Conservation (phyloP, 37 sponge, comb jelly and placozoan species). For the Crambe crambe region DNA sequence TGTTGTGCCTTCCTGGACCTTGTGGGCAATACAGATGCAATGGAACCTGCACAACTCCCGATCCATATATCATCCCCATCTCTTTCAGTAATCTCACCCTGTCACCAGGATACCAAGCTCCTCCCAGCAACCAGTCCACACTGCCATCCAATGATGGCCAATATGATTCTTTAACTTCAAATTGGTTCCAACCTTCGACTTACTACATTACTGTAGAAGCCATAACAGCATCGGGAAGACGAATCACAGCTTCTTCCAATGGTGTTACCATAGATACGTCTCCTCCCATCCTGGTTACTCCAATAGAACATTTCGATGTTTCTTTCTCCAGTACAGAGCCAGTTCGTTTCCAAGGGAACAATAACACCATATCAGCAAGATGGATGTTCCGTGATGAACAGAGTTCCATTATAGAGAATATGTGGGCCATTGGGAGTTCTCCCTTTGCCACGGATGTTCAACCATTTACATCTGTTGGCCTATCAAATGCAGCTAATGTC, state of each 20-base stretch:
- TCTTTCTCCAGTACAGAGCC: constrained; percentile 50
- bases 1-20: constrained; percentile 49
- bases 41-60: constrained; percentile 35
- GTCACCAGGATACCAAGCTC: constrained; percentile 24
- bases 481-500: constrained; percentile 34
- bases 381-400: constrained; percentile 71
- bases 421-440: constrained; percentile 73
- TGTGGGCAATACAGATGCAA: constrained; percentile 64
- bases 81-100: constrained; percentile 61
- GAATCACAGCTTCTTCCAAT: constrained; percentile 36
- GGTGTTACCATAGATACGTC: constrained; percentile 77
- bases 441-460: constrained; percentile 50
- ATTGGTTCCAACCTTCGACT: constrained; percentile 46
- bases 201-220: constrained; percentile 80
- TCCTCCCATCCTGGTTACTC: constrained; percentile 41
- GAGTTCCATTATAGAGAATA: constrained; percentile 76
- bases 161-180: not conserved
- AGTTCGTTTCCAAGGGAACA: constrained; percentile 63
- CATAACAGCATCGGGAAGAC: constrained; percentile 69
- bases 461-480: constrained; percentile 44
- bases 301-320: constrained; percentile 72
- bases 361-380: constrained; percentile 63
- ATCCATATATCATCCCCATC: constrained; percentile 54
- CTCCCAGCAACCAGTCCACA: constrained; percentile 4
- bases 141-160: constrained; percentile 13